Evolutionary conservation across 2,888 invertebrate genomes (phyloP).

Genomic region (Volucella inanis): DNA sequence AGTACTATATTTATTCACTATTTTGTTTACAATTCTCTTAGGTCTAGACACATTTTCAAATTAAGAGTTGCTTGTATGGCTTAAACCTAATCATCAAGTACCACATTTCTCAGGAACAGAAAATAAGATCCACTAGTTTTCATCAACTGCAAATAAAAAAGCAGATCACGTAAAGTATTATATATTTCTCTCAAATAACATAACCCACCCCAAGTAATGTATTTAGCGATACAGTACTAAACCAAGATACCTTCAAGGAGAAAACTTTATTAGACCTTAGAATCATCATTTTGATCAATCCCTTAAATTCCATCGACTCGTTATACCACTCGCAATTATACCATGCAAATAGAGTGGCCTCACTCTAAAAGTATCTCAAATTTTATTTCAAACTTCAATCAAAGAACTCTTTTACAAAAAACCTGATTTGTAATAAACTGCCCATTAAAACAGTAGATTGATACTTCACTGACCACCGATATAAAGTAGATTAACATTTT

Average conservation of each 20-base stretch:
- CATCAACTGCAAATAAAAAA: conserved; percentile 1
- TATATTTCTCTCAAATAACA: too few species aligned
- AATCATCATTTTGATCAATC: conserved; percentile 78
- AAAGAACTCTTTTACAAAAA: too few species aligned
- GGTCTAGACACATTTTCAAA: too few species aligned
- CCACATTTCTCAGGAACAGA: conserved; percentile 8
- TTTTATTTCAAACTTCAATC: too few species aligned
- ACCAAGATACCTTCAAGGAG: conserved; percentile 78
- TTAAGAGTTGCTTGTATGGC: too few species aligned
- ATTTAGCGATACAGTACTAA: conserved; percentile 78
- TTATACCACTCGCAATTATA: conserved; percentile 80
- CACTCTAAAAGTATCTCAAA: conserved; percentile 75
- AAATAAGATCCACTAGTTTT: conserved; percentile 37
- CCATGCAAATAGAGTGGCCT: conserved; percentile 76
- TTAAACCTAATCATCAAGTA: too few species aligned
- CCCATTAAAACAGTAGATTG: conserved; percentile 79
- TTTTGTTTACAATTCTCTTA: too few species aligned
- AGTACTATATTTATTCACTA: too few species aligned
- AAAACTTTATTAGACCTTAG: conserved; percentile 76
- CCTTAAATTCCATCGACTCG: conserved; percentile 78
- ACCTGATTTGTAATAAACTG: conserved; percentile 77
- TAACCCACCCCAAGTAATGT: conserved; percentile 67
- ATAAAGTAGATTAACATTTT: conserved; percentile 78
- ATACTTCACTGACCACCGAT: conserved; percentile 78
- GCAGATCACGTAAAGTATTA: too few species aligned